Evolutionary conservation across 1,140 invertebrate species (phyloP).

Genomic region (roundworm (Caenorhabditis elegans)): WBcel235 BX284603.4:3814501-3815000

Average conservation of each 20-base stretch:
- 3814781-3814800: constrained; percentile 81
- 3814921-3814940: constrained; percentile 95
- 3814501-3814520: constrained; percentile 93
- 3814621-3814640: constrained; percentile 93
- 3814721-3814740: constrained; percentile 94
- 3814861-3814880: too few relatives aligned
- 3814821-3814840: too few relatives aligned
- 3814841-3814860: too few relatives aligned
- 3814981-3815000: constrained; percentile 71
- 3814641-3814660: constrained; percentile 92
- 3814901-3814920: too few relatives aligned
- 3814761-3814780: constrained; percentile 87
- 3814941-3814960: constrained; percentile 77
- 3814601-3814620: constrained; percentile 99
- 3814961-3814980: constrained; percentile 76
- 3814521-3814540: constrained; percentile 93
- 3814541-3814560: constrained; percentile 86
- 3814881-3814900: too few relatives aligned
- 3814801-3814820: constrained; percentile 91
- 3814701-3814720: constrained; percentile 98
- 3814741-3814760: constrained; percentile 94
- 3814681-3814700: constrained; percentile 93
- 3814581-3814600: constrained; percentile 95
- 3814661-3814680: constrained; percentile 97
- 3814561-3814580: constrained; percentile 96